Percentiles rank a stretch among this genome's conserved stretches.
phyloP scores from a whole-genome alignment of 1,140 invertebrate genomes.

The Helicoverpa zea region DNA sequence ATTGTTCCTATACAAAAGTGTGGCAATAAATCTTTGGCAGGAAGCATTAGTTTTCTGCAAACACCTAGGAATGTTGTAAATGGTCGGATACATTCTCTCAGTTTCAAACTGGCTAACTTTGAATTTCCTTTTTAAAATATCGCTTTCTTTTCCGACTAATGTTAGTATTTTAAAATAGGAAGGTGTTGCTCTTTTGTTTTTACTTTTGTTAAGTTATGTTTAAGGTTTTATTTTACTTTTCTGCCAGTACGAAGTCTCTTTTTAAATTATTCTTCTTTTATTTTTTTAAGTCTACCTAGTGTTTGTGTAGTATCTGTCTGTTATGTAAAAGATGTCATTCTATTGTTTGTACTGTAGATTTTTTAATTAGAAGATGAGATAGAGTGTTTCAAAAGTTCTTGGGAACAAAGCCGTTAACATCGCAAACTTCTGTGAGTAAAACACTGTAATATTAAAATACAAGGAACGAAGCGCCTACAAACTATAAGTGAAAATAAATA shows the following conservation, averaged over 20 bases:
- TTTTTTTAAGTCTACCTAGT: no score
- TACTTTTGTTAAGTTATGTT: background rate
- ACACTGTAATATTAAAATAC: background rate
- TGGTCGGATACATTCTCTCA: background rate
- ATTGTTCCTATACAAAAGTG: conserved; percentile 5
- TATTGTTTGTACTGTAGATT: no score
- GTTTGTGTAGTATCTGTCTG: no score
- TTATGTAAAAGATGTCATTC: no score
- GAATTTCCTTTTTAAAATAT: conserved; percentile 25
- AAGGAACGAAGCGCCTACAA: no score
- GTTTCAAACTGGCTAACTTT: conserved; percentile 8
- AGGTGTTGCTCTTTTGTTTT: background rate
- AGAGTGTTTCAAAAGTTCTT: no score
- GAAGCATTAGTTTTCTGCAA: conserved; percentile 26
- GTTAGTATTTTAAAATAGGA: background rate
- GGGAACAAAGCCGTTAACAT: no score
- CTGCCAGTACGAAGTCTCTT: no score
- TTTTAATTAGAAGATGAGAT: no score
- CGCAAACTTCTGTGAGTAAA: no score
- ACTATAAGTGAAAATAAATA: background rate
- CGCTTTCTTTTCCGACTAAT: background rate
- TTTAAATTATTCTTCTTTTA: no score
- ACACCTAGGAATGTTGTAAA: conserved; percentile 20
- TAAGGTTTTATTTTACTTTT: background rate
- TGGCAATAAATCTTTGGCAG: conserved; percentile 18